Conservation (phyloP, 2,888 invertebrate species). For the Lymantria monacha region DNA sequence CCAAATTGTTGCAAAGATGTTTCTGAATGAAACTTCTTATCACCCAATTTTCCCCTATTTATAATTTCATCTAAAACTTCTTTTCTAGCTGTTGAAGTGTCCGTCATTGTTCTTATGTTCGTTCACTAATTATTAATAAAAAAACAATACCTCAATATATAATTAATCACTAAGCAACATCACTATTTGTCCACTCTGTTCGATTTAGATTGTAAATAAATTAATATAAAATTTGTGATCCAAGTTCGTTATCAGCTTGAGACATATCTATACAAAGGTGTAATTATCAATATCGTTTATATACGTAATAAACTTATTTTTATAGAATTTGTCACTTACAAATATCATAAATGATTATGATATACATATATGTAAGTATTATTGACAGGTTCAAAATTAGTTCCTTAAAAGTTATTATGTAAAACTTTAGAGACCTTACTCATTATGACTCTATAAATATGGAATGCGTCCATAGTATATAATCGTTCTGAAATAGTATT, state of each 20-base stretch:
- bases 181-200: constrained; percentile 40
- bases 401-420: no score
- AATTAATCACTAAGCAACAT: constrained; percentile 15
- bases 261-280: constrained; percentile 47
- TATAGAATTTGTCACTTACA: constrained; percentile 3
- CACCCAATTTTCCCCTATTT: constrained; percentile 60
- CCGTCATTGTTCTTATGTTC: constrained; percentile 40
- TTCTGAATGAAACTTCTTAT: constrained; percentile 72
- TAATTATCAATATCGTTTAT: constrained; percentile 46
- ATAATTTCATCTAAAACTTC: constrained; percentile 58
- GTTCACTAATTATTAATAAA: background rate
- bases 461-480: no score
- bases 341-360: background rate
- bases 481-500: no score
- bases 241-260: constrained; percentile 55
- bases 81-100: constrained; percentile 40
- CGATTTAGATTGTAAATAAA: constrained; percentile 68
- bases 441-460: no score
- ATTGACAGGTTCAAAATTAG: no score
- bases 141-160: background rate
- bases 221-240: constrained; percentile 54
- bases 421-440: no score
- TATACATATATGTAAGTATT: no score
- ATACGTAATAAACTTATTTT: constrained; percentile 25
- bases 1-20: constrained; percentile 63